Evolutionary conservation across 2,888 invertebrate species (phyloP).

Genomic region (Ophioninae sp.): DNA sequence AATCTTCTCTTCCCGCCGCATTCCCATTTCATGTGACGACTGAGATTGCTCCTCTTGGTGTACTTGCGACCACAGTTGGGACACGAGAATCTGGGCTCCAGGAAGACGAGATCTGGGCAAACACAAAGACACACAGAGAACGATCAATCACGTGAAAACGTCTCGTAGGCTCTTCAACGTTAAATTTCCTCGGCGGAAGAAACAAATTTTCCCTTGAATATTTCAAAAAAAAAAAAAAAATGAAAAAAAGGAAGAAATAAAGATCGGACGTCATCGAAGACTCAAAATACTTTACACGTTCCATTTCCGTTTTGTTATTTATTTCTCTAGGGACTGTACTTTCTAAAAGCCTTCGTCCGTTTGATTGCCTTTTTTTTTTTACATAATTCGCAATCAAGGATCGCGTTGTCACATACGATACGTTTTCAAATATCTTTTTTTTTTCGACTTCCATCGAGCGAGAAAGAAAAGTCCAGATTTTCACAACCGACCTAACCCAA

Average conservation of each 20-base stretch:
- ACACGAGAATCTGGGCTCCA: slow-evolving; percentile 68
- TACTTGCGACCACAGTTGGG: slow-evolving; percentile 71
- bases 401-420: background rate
- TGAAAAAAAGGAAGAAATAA: background rate
- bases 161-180: slow-evolving; percentile 4
- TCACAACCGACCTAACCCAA: background rate
- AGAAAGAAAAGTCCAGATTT: background rate
- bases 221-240: background rate
- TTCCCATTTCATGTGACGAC: slow-evolving; percentile 77
- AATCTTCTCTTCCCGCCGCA: slow-evolving; percentile 78
- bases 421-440: background rate
- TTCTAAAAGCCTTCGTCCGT: background rate
- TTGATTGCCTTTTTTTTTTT: background rate
- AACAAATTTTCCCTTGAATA: background rate
- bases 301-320: background rate
- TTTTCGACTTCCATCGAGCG: background rate
- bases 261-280: background rate
- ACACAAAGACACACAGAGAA: slow-evolving; percentile 19
- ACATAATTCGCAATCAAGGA: background rate
- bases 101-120: slow-evolving; percentile 34
- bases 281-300: background rate
- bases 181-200: background rate
- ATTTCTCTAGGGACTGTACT: background rate
- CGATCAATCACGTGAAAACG: slow-evolving; percentile 1
- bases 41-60: slow-evolving; percentile 72